Evolutionary conservation across 2,113 vertebrate genomes (phyloP).

Genomic region (Centrocercus urophasianus): DNA sequence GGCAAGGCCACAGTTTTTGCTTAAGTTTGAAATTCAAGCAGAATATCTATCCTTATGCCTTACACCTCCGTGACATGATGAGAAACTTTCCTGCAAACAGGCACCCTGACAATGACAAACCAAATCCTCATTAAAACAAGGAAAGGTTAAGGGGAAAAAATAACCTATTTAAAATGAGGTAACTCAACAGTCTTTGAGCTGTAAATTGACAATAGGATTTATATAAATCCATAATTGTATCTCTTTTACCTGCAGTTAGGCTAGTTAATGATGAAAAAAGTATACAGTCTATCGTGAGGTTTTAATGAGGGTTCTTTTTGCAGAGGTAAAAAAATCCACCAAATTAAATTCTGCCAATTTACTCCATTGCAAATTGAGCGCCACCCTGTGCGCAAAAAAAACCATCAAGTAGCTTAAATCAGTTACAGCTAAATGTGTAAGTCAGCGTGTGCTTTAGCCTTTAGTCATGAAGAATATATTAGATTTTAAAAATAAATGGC

Average conservation of each 20-base stretch:
- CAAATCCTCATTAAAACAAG: constrained; percentile 93
- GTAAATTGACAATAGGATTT: constrained; percentile 98
- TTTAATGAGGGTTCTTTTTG: constrained; percentile 98
- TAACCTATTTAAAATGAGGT: constrained; percentile 86
- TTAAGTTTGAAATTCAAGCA: constrained; percentile 63
- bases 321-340: constrained; percentile 94
- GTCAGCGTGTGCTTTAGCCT: constrained; percentile 91
- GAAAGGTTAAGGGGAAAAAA: constrained; percentile 86
- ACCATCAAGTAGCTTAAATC: constrained; percentile 88
- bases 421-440: constrained; percentile 92
- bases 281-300: constrained; percentile 84
- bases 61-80: constrained; percentile 62
- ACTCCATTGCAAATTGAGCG: constrained; percentile 90
- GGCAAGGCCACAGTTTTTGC: constrained; percentile 2
- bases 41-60: constrained; percentile 34
- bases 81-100: constrained; percentile 80
- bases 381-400: constrained; percentile 89
- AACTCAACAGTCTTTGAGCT: constrained; percentile 89
- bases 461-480: constrained; percentile 90
- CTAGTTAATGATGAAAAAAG: constrained; percentile 93
- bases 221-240: constrained; percentile 96
- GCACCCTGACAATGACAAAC: constrained; percentile 79
- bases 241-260: constrained; percentile 93
- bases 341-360: constrained; percentile 98
- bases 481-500: constrained; percentile 95